Percentiles rank a stretch among this genome's conserved stretches.
These are phyloP conservation scores for Sebastes hubbsi DNA, from an alignment of 2,797 vertebrate genomes.

Conservation along the genomic window DNA sequence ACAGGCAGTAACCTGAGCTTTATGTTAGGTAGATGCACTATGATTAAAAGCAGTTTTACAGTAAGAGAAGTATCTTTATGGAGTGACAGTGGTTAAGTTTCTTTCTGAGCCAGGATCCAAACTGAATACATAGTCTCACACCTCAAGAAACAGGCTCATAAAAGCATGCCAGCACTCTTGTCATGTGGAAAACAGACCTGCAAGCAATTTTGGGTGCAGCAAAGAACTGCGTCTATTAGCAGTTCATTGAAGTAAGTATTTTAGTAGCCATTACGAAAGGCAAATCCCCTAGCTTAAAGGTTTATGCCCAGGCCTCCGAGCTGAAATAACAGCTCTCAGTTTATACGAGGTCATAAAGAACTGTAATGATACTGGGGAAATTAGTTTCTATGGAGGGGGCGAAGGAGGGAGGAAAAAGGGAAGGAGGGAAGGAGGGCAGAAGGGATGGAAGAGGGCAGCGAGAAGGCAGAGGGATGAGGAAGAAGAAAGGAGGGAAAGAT, in stretches of 20 bases:
- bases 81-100: conserved; percentile 26
- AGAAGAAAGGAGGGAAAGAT: not conserved
- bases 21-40: conserved; percentile 15
- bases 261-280: conserved; percentile 78
- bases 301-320: conserved; percentile 72
- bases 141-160: conserved; percentile 44
- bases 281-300: conserved; percentile 75
- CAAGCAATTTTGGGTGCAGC: conserved; percentile 62
- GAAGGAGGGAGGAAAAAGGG: conserved; percentile 31
- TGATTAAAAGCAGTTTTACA: conserved; percentile 44
- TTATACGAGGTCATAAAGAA: conserved; percentile 82
- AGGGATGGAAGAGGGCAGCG: not conserved
- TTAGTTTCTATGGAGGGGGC: conserved; percentile 70
- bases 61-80: conserved; percentile 10
- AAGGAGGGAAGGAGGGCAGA: conserved; percentile 10
- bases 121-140: conserved; percentile 46
- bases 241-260: conserved; percentile 74
- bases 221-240: conserved; percentile 67
- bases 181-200: conserved; percentile 72
- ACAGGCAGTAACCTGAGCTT: conserved; percentile 46
- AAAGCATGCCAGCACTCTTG: conserved; percentile 45
- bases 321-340: conserved; percentile 79
- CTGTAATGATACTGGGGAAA: conserved; percentile 80
- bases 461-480: not conserved
- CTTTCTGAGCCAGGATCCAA: conserved; percentile 28